Percentiles rank a stretch among this genome's conserved stretches.
phyloP scores from a whole-genome alignment of 1,140 invertebrate genomes.

The Pachypsylla venusta region DNA sequence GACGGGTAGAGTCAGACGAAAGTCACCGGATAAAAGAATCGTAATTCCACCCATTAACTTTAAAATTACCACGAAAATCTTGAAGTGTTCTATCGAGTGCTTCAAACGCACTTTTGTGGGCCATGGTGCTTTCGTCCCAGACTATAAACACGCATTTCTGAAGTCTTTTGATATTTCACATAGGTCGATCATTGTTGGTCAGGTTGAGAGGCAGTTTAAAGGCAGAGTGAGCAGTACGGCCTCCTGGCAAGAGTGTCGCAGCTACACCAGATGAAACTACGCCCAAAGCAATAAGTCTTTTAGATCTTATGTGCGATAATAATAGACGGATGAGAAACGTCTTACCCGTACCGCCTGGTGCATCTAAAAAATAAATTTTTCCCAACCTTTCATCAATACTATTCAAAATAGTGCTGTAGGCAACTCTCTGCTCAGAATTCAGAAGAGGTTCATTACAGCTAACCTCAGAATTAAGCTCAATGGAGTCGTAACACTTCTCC shows the following conservation, averaged over 20 bases:
- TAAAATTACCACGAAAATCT: slow-evolving; percentile 18
- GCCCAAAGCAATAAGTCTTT: too few species aligned
- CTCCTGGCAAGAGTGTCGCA: slow-evolving; percentile 24
- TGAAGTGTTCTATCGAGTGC: slow-evolving; percentile 25
- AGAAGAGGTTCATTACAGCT: too few species aligned
- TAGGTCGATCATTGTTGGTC: slow-evolving; percentile 14
- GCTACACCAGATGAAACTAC: slow-evolving; percentile 24
- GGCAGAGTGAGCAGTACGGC: slow-evolving; percentile 29
- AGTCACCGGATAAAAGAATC: slow-evolving; percentile 21
- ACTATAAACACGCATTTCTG: slow-evolving; percentile 27
- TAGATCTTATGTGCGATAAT: too few species aligned
- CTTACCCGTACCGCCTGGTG: slow-evolving; percentile 26
- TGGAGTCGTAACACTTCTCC: too few species aligned
- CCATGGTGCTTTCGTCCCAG: slow-evolving; percentile 30
- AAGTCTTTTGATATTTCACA: slow-evolving; percentile 21
- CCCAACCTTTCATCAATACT: too few species aligned
- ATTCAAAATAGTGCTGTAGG: too few species aligned
- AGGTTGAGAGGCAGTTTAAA: slow-evolving; percentile 29
- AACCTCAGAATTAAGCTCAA: too few species aligned
- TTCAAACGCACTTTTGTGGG: slow-evolving; percentile 28
- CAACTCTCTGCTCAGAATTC: too few species aligned
- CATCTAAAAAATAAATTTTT: too few species aligned
- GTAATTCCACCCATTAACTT: slow-evolving; percentile 12
- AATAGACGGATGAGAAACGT: slow-evolving; percentile 30
- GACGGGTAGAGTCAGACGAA: slow-evolving; percentile 33